Conservation (phyloP, 2,113 vertebrate genomes). For the Progne subis region DNA sequence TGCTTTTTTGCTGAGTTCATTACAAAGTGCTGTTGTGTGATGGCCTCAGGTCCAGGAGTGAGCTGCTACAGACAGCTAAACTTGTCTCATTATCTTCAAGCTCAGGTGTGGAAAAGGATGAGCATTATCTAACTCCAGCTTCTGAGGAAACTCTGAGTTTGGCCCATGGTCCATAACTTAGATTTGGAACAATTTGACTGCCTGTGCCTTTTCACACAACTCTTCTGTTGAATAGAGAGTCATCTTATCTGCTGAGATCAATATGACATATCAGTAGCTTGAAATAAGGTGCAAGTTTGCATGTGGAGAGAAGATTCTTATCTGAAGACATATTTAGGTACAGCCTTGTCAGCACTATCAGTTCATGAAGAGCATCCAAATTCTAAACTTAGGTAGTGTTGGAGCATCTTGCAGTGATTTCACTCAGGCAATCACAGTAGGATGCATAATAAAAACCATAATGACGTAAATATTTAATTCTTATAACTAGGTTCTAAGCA, state of each 20-base stretch:
- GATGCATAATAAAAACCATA: slow-evolving; percentile 53
- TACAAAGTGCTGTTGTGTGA: not conserved
- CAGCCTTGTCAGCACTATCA: not conserved
- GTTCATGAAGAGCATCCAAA: not conserved
- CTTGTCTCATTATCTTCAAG: not conserved
- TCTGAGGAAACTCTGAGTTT: not conserved
- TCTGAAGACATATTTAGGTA: not conserved
- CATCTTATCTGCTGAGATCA: not conserved
- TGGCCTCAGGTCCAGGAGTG: not conserved
- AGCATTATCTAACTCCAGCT: not conserved
- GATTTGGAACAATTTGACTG: not conserved
- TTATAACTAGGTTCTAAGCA: slow-evolving; percentile 63
- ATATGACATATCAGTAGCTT: not conserved
- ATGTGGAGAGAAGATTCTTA: not conserved
- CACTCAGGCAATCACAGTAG: slow-evolving; percentile 22
- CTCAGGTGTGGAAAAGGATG: not conserved
- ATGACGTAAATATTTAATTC: slow-evolving; percentile 70
- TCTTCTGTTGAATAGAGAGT: not conserved
- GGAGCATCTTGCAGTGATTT: slow-evolving; percentile 27
- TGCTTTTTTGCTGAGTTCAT: not conserved
- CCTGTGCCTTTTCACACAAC: not conserved
- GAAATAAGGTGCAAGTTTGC: not conserved
- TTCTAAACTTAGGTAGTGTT: not conserved
- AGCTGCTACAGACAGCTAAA: not conserved
- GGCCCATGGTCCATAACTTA: not conserved